Base-by-base conservation (phyloP, 2,888 invertebrate genomes). In the Sesia apiformis region DNA sequence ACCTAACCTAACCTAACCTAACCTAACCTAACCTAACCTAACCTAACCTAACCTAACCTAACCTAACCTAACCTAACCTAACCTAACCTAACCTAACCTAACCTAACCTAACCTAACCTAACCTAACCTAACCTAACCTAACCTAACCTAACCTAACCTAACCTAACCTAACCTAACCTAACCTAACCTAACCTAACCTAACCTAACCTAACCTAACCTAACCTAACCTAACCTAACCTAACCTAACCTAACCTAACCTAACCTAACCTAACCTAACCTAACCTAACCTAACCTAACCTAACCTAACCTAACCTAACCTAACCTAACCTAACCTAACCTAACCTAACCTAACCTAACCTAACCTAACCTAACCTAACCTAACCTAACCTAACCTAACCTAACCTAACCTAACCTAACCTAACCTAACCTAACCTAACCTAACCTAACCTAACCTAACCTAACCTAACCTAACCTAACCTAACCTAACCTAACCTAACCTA, bases 181-280 rank as follows among this genome's bases (percentile, higher is more conserved):
- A 55, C 58, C 56, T 55, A 56, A 55, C 58, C 56, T 55, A 56
- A 55, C 58, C 57, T 57, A 57, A 55, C 58, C 56, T 56, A 56
- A 55, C 58, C 56, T 56, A 56, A 55, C 58, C 56, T 55, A 56
- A 55, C 58, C 56, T 55, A 55, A 55, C 59, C 56, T 56, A 55
- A 55, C 61, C 56, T 56, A 57, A 54, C 61, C 58, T 59, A 58
- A 57, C 59, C 59, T 58, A 57, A 56, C 56, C 58, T 56, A 55
- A 56, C 56, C 58, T 56, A 57, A 56, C 59, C 59, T 58, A 58
- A 58, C 58, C 61, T 57, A 56, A 58, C 56, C 61, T 58, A 57
- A 58, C 58, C 60, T 58, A 57, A 56, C 56, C 58, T 56, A 55
- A 56, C 56, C 58, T 56, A 55, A 56, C 56, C 58, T 57, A 55